A percentile compares a stretch with the other conserved stretches of the same genome.
These are phyloP conservation scores for Tethea ocularis DNA, from an alignment of 2,888 invertebrate genomes.

Conservation along the genomic window DNA sequence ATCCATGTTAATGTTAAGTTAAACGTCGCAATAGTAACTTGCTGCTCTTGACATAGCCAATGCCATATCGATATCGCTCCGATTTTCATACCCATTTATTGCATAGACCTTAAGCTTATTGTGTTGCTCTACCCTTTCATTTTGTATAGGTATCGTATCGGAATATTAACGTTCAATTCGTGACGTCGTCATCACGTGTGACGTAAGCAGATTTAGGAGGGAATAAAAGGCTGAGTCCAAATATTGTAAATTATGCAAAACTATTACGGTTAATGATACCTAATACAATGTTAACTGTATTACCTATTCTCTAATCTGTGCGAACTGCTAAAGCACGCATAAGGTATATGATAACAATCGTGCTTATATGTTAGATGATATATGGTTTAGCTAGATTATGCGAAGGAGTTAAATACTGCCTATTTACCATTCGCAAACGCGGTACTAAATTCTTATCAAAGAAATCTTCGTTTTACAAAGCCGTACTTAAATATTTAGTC, in stretches of 20 bases:
- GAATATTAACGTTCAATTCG: background rate
- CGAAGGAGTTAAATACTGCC: constrained; percentile 1
- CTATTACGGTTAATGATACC: too few relatives aligned
- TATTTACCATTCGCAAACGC: background rate
- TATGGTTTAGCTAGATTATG: background rate
- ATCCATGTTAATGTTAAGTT: background rate
- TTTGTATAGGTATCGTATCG: background rate
- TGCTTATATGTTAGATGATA: background rate
- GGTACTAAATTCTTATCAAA: constrained; percentile 6
- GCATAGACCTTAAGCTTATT: background rate
- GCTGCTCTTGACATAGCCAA: background rate
- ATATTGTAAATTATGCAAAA: too few relatives aligned
- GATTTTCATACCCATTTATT: constrained; percentile 6
- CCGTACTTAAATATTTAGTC: constrained; percentile 6
- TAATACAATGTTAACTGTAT: too few relatives aligned
- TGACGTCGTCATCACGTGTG: constrained; percentile 1
- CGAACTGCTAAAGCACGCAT: background rate
- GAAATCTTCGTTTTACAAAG: constrained; percentile 8
- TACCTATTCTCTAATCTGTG: background rate
- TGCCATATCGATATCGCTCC: background rate
- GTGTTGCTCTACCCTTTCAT: constrained; percentile 7
- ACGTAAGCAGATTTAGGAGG: background rate
- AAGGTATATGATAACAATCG: background rate
- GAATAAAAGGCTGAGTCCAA: too few relatives aligned
- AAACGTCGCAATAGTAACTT: background rate